Percentiles rank a stretch among this genome's conserved stretches.
Evolutionary conservation across 2,888 invertebrate genomes (phyloP).

Genomic region (Eristalinus aeneus): DNA sequence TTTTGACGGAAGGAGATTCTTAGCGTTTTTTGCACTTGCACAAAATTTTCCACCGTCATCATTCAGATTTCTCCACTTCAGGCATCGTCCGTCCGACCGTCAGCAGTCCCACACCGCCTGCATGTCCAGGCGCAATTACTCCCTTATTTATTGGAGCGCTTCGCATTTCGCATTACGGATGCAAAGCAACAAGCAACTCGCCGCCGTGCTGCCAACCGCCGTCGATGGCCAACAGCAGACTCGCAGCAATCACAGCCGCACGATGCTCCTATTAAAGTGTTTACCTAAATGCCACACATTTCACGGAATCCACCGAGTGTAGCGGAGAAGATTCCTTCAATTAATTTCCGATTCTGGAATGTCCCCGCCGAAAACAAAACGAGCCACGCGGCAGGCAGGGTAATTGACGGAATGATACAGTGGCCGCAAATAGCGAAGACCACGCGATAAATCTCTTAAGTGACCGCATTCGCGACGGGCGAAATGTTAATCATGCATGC

Average conservation of each 20-base stretch:
- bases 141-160: conserved; percentile 67
- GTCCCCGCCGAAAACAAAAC: conserved; percentile 26
- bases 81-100: background rate
- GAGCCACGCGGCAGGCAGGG: background rate
- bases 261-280: conserved; percentile 68
- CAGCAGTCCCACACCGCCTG: conserved; percentile 4
- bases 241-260: conserved; percentile 65
- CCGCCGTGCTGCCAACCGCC: conserved; percentile 36
- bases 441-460: conserved; percentile 59
- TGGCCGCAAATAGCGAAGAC: conserved; percentile 44
- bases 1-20: no score
- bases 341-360: conserved; percentile 64
- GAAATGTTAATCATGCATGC: conserved; percentile 41
- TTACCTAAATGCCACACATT: conserved; percentile 68
- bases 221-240: conserved; percentile 41
- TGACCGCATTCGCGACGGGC: conserved; percentile 50
- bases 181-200: conserved; percentile 16
- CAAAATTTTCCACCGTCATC: background rate
- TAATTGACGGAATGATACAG: conserved; percentile 43
- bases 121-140: conserved; percentile 64
- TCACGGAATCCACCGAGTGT: conserved; percentile 54
- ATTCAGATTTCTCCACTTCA: background rate
- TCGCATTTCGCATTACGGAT: conserved; percentile 58
- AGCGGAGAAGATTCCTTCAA: conserved; percentile 50
- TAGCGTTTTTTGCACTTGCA: background rate